Conservation (phyloP, 2,797 vertebrate genomes). For the Leptodactylus fallax region DNA sequence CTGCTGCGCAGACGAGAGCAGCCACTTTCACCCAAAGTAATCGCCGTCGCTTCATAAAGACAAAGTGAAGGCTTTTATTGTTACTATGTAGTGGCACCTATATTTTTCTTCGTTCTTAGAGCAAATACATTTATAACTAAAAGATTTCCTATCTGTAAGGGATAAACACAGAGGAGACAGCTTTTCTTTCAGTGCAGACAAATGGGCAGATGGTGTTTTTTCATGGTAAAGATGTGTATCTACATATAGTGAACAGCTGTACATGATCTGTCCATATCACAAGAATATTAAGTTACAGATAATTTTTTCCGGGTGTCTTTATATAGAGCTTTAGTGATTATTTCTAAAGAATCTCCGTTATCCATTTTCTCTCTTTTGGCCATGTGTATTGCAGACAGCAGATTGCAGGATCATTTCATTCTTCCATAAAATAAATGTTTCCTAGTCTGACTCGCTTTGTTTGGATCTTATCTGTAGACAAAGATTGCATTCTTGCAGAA, state of each 20-base stretch:
- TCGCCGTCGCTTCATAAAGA: slow-evolving; percentile 56
- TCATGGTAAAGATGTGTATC: slow-evolving; percentile 63
- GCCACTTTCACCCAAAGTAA: slow-evolving; percentile 41
- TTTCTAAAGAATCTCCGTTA: slow-evolving; percentile 33
- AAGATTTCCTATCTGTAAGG: slow-evolving; percentile 59
- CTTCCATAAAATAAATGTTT: slow-evolving; percentile 56
- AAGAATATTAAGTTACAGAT: slow-evolving; percentile 60
- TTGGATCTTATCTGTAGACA: slow-evolving; percentile 37
- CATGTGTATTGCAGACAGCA: slow-evolving; percentile 59
- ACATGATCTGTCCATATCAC: slow-evolving; percentile 59
- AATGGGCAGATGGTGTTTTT: slow-evolving; percentile 54
- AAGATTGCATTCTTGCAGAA: slow-evolving; percentile 14
- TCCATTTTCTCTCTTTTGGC: slow-evolving; percentile 44
- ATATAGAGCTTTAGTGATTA: slow-evolving; percentile 41
- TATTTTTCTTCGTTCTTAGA: slow-evolving; percentile 56
- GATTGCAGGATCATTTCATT: slow-evolving; percentile 60
- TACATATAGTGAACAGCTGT: slow-evolving; percentile 62
- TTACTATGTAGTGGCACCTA: slow-evolving; percentile 39
- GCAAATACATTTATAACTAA: slow-evolving; percentile 55
- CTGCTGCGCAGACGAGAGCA: slow-evolving; percentile 9
- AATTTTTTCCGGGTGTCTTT: slow-evolving; percentile 39
- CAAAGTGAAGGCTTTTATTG: slow-evolving; percentile 55
- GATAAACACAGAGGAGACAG: slow-evolving; percentile 38
- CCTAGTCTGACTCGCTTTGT: slow-evolving; percentile 38
- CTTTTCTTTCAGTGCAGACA: slow-evolving; percentile 48